Conservation (phyloP, 2,888 invertebrate species). For the Mythimna pallens region DNA sequence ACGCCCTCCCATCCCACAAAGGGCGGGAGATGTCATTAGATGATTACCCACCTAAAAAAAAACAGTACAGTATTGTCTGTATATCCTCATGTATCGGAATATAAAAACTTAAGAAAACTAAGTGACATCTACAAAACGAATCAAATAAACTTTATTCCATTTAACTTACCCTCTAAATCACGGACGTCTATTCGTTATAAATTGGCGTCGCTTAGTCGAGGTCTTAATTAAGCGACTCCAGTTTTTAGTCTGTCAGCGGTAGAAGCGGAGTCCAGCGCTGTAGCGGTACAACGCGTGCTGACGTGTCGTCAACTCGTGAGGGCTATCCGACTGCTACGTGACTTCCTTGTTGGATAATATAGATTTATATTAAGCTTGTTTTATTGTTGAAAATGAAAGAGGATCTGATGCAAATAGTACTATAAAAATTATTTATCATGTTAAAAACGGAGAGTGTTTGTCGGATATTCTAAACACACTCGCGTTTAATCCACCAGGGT, state of each 20-base stretch:
- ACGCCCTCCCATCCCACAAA: too few species aligned
- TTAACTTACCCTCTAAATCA: constrained; percentile 41
- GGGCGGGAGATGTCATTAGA: too few species aligned
- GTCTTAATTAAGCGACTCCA: constrained; percentile 53
- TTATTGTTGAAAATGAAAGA: background rate
- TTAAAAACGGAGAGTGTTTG: too few species aligned
- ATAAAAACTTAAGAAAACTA: background rate
- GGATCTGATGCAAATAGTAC: background rate
- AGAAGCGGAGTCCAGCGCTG: constrained; percentile 9
- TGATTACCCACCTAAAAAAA: too few species aligned
- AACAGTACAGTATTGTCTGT: too few species aligned
- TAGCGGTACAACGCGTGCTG: constrained; percentile 16
- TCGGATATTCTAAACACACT: too few species aligned
- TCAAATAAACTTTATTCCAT: constrained; percentile 23
- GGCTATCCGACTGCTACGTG: constrained; percentile 24
- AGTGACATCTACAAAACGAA: constrained; percentile 23
- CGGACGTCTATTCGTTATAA: constrained; percentile 54
- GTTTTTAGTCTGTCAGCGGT: constrained; percentile 51
- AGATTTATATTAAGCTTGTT: constrained; percentile 25
- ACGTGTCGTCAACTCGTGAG: constrained; percentile 49
- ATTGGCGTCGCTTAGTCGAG: constrained; percentile 49
- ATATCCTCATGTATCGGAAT: too few species aligned
- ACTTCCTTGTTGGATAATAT: constrained; percentile 49
- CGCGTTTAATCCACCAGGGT: too few species aligned
- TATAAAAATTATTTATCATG: too few species aligned